These are phyloP conservation scores for Drosophila ercepeae DNA, from an alignment of 1,140 invertebrate species.

Conservation along the genomic window DNA sequence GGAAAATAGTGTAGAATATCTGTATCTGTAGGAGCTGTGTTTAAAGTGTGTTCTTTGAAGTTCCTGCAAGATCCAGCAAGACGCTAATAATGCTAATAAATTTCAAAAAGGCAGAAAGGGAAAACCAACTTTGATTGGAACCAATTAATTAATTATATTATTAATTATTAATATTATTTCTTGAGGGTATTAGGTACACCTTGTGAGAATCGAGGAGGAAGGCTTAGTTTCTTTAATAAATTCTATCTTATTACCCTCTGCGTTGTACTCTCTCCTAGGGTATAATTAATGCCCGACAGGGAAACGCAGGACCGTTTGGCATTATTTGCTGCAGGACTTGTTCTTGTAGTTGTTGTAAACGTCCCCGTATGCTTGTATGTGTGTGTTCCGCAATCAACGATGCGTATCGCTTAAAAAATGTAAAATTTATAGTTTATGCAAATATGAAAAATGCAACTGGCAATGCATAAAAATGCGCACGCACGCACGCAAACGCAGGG, in stretches of 20 bases:
- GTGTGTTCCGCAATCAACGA: conserved; percentile 69
- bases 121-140: too few relatives aligned
- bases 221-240: too few relatives aligned
- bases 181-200: too few relatives aligned
- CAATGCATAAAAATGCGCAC: conserved; percentile 82
- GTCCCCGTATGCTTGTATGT: conserved; percentile 2
- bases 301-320: conserved; percentile 28
- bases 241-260: too few relatives aligned
- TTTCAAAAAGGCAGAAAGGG: too few relatives aligned
- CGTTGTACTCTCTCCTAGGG: too few relatives aligned
- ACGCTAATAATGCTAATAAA: too few relatives aligned
- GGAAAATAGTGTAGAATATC: not conserved
- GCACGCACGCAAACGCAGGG: conserved; percentile 78
- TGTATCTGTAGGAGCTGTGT: conserved; percentile 25
- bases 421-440: conserved; percentile 83
- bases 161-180: too few relatives aligned
- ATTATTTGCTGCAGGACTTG: conserved; percentile 54
- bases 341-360: conserved; percentile 33
- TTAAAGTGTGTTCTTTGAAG: conserved; percentile 33
- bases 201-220: too few relatives aligned
- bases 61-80: conserved; percentile 21
- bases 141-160: too few relatives aligned
- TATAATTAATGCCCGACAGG: conserved; percentile 30
- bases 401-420: conserved; percentile 82
- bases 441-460: conserved; percentile 82